These are phyloP conservation scores for Threskiornis aethiopicus DNA, from an alignment of 2,797 vertebrate genomes.

Conservation along the genomic window DNA sequence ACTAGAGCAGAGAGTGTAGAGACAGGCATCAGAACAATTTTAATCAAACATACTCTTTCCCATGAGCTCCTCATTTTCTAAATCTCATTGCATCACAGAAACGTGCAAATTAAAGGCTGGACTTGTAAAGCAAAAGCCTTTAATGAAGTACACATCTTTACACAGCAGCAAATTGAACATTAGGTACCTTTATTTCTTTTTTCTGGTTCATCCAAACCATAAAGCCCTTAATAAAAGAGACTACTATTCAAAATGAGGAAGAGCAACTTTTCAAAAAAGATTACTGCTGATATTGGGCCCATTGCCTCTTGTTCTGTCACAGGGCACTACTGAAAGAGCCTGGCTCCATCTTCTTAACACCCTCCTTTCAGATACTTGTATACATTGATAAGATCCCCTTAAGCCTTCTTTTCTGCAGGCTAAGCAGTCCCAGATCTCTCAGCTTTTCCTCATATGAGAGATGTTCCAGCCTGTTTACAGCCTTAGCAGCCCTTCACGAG, in stretches of 20 bases:
- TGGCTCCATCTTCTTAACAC: neutral
- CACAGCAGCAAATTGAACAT: neutral
- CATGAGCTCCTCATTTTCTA: neutral
- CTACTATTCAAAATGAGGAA: neutral
- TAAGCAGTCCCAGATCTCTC: neutral
- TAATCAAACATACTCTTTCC: neutral
- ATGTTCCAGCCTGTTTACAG: neutral
- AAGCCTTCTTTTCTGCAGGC: neutral
- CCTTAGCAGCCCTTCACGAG: neutral
- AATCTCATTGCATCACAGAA: neutral
- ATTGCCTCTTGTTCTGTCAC: neutral
- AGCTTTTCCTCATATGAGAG: neutral
- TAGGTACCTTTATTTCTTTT: neutral
- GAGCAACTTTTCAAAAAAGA: neutral
- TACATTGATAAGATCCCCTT: neutral
- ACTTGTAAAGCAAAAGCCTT: neutral
- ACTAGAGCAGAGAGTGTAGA: conserved; percentile 44
- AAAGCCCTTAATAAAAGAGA: neutral
- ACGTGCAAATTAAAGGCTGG: neutral
- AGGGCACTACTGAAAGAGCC: neutral
- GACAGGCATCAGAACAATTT: neutral
- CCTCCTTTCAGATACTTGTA: neutral
- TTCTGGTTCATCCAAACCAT: neutral
- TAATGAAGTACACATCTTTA: neutral
- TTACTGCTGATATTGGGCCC: neutral